Base-by-base conservation (phyloP, 2,888 invertebrate genomes). In the Druceiella hillmani region DNA sequence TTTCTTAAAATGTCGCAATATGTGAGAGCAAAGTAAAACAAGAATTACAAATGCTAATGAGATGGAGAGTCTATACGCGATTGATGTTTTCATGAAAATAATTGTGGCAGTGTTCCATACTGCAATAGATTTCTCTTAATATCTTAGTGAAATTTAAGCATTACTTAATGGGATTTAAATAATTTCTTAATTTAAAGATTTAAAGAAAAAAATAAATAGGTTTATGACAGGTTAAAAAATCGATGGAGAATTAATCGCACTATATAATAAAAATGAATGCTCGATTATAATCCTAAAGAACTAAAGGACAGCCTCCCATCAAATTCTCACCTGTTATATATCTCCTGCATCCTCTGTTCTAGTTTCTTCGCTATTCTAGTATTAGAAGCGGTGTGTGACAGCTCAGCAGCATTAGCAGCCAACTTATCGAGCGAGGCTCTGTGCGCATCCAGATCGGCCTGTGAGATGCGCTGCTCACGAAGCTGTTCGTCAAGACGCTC, bases 401-500 rank as follows among this genome's bases (percentile, higher is more conserved):
- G 76, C 54, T 92, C 88, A 43, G 83, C 76, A 0, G 92, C 91
- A 7, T 83, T 82, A 31, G 80, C 64, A 27, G 85, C 78, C 10
- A 94, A 81, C 33, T 87, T 84, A 54, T 86, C 88, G 16, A 95
- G 81, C 51, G 89, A 87, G 9, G 86, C 81, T 4, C 87, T 80
- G 51, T 94, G 88, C 17, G 86, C 87, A 51, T 90, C 89, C 38
- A 94, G 72, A 59, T 95, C 95, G 1, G 83, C 76, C 53, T 87
- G 81, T 22, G 89, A 72, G 12, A 86, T 73, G 49, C 87, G 81
- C 48, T 93, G 91, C 54, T 91, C 91, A 16, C 91, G 81, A 3
- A 91, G 74, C 63, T 95, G 94, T 54, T 92, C 90, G 55, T 91
- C 90, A 6, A 94, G 72, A 26, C 89, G 83, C 56, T 91, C 92